A percentile compares a stretch with the other conserved stretches of the same genome.
phyloP scores from a whole-genome alignment of 2,797 vertebrate genomes.

The Esox lucius region DNA sequence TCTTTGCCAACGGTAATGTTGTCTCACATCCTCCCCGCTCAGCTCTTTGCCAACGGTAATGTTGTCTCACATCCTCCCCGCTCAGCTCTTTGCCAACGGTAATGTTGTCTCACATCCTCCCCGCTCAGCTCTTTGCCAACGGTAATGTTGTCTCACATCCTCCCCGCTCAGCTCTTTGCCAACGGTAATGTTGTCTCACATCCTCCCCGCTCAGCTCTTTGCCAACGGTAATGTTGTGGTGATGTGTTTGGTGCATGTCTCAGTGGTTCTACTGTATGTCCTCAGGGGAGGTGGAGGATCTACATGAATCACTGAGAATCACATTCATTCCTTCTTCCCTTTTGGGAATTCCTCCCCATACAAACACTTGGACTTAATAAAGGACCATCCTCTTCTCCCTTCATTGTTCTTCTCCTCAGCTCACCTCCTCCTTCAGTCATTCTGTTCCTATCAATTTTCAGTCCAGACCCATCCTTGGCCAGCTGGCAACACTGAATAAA shows the following conservation, averaged over 20 bases:
- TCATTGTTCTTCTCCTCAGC: not conserved
- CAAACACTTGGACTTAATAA: slow-evolving; percentile 23
- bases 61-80: too few relatives aligned
- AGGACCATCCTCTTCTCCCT: not conserved
- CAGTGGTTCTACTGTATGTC: slow-evolving; percentile 13
- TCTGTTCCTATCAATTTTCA: not conserved
- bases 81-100: too few relatives aligned
- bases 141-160: too few relatives aligned
- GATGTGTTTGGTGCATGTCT: slow-evolving; percentile 23
- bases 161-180: too few relatives aligned
- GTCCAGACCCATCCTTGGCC: slow-evolving; percentile 15
- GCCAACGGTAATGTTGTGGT: too few relatives aligned
- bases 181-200: too few relatives aligned
- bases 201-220: too few relatives aligned
- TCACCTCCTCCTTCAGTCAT: not conserved
- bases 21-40: too few relatives aligned
- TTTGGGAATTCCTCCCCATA: slow-evolving; percentile 2
- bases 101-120: too few relatives aligned
- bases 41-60: too few relatives aligned
- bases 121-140: too few relatives aligned
- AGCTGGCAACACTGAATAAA: slow-evolving; percentile 40
- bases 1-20: too few relatives aligned
- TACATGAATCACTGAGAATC: not conserved
- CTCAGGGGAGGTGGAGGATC: slow-evolving; percentile 5
- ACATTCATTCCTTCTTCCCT: not conserved